Base-by-base conservation (phyloP, 1,140 invertebrate species). In the Halyomorpha halys region DNA sequence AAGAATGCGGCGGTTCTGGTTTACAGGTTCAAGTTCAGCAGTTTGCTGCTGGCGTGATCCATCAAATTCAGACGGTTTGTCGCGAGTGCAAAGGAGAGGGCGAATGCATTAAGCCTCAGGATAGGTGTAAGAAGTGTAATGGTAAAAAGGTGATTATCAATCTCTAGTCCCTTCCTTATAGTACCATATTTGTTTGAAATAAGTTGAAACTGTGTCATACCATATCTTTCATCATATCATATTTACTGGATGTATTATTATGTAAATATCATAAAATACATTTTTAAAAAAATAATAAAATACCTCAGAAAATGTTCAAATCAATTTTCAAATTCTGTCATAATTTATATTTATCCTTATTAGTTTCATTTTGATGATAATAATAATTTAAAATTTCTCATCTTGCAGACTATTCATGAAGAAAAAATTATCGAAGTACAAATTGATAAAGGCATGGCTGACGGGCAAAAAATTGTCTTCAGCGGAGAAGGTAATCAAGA, bases 361-460 rank as follows among this genome's bases (percentile, higher is more conserved):
- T n/a, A n/a, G n/a, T n/a, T n/a, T n/a, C n/a, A n/a, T n/a, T n/a
- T n/a, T n/a, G 4, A 11, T 13, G 34, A 13, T 39, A 6, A 39
- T 39, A 39, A 53, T 15, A 18, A 65, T 23, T 1, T 27, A 25
- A 23, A 30, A 44, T 62, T 51, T 63, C 2, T 44, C 2, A 4
- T 59, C 14, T 19, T 59, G 15, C 56, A 75, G 74, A 90, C 91
- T 11, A 81, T 93, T 2, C 81, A 90, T 68, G 93, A 96, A 70
- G 85, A 94, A 51, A 98, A 98, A 77, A 91, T 98, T 65, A 77
- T 99, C 1, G 96, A 99, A 77, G 96, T 99, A 23, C 91, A 98
- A 73, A 89, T 99, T 59, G 95, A 99, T 71, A 97, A 97, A 76
- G 95, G 94, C 68, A 99, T 98, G 96, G 81, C 82, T 53, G 94